A percentile compares a stretch with the other conserved stretches of the same genome.
These are phyloP conservation scores for Steinernema carpocapsae DNA, from an alignment of 2,888 invertebrate species.

Conservation along the genomic window DNA sequence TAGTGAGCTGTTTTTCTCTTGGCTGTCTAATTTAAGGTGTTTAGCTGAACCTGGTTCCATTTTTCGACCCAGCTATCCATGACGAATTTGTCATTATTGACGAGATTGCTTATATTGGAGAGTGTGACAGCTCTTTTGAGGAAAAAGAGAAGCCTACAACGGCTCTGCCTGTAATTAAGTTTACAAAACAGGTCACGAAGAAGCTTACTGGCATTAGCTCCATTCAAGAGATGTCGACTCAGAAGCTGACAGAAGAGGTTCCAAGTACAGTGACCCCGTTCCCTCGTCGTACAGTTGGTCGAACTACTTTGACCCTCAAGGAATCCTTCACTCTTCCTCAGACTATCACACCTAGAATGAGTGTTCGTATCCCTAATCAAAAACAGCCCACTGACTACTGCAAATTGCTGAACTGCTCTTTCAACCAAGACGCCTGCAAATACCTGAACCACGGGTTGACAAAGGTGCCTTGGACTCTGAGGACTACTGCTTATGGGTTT, in stretches of 20 bases:
- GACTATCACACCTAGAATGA: conserved; percentile 1
- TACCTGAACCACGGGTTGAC: conserved; percentile 67
- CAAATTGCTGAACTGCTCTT: conserved; percentile 63
- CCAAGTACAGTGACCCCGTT: conserved; percentile 5
- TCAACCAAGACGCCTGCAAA: conserved; percentile 66
- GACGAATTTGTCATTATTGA: conserved; percentile 64
- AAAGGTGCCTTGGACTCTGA: conserved; percentile 67
- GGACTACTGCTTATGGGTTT: conserved; percentile 64
- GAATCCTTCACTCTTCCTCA: conserved; percentile 20
- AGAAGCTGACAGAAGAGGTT: neutral
- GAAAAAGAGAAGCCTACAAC: neutral
- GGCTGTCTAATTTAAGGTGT: conserved; percentile 69
- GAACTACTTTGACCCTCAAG: neutral
- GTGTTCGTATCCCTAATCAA: conserved; percentile 41
- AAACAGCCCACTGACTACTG: conserved; percentile 55
- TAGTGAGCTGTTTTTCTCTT: conserved; percentile 47
- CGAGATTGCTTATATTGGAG: conserved; percentile 67
- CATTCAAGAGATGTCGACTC: neutral
- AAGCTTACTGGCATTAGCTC: conserved; percentile 29
- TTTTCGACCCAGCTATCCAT: conserved; percentile 69
- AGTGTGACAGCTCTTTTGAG: conserved; percentile 47
- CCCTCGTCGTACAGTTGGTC: neutral
- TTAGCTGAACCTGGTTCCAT: conserved; percentile 89
- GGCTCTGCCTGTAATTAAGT: conserved; percentile 37
- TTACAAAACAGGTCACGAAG: conserved; percentile 41